Evolutionary conservation across 2,113 vertebrate genomes (phyloP).

Genomic region (Urocolius indicus): DNA sequence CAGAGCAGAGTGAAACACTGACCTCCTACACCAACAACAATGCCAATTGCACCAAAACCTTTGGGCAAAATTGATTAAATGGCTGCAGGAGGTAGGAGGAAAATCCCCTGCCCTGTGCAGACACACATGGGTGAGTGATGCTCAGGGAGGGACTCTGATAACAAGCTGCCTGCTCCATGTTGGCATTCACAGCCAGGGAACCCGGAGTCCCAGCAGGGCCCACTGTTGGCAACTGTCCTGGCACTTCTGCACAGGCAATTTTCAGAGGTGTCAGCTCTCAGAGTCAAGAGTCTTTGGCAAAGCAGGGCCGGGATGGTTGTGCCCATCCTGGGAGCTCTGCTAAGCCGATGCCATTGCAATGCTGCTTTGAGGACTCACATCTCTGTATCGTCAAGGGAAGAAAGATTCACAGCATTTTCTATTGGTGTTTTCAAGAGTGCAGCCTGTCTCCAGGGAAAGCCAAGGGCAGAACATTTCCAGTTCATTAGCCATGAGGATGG

Average conservation of each 20-base stretch:
- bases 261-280: not conserved
- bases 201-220: not conserved
- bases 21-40: fast-evolving
- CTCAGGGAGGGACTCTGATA: not conserved
- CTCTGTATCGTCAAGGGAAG: not conserved
- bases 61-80: fast-evolving
- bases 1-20: not conserved
- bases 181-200: not conserved
- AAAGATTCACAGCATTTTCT: not conserved
- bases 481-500: not conserved
- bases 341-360: fast-evolving
- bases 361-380: not conserved
- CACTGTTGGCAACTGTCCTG: fast-evolving
- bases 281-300: not conserved
- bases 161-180: not conserved
- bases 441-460: not conserved
- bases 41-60: fast-evolving
- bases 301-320: not conserved
- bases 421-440: not conserved
- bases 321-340: not conserved
- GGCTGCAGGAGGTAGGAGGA: not conserved
- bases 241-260: not conserved
- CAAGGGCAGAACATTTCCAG: not conserved
- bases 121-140: fast-evolving
- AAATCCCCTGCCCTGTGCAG: fast-evolving